These are phyloP conservation scores for Seira musarum DNA, from an alignment of 2,888 invertebrate species.

Conservation along the genomic window DNA sequence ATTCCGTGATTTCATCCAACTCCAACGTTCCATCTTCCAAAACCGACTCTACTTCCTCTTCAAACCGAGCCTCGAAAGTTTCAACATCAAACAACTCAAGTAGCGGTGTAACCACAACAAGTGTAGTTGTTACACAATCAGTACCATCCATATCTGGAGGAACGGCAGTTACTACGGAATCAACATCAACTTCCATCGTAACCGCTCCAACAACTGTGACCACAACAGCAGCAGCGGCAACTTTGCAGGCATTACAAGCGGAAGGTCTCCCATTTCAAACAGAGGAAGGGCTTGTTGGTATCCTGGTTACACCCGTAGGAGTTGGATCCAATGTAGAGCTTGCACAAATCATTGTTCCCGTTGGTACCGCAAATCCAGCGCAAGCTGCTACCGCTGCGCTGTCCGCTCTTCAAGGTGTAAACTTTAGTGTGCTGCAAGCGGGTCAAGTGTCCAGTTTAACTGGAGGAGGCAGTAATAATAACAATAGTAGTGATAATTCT, in stretches of 20 bases:
- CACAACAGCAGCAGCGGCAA: slow-evolving; percentile 28
- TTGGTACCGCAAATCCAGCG: slow-evolving; percentile 46
- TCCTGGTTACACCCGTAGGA: slow-evolving; percentile 63
- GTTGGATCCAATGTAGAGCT: slow-evolving; percentile 57
- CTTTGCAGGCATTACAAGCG: slow-evolving; percentile 44
- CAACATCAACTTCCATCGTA: slow-evolving; percentile 28
- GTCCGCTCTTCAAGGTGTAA: slow-evolving; percentile 42
- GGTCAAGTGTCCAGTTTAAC: slow-evolving; percentile 38
- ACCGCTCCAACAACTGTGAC: slow-evolving; percentile 38
- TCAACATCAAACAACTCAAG: not conserved
- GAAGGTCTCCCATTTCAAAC: slow-evolving; percentile 44
- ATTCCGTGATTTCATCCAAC: slow-evolving; percentile 43
- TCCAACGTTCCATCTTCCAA: slow-evolving; percentile 25
- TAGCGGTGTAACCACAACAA: not conserved
- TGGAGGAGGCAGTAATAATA: slow-evolving; percentile 38
- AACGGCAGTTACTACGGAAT: slow-evolving; percentile 18
- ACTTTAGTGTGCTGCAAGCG: slow-evolving; percentile 44
- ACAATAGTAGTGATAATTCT: no score
- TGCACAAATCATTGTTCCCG: slow-evolving; percentile 60
- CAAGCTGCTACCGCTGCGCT: slow-evolving; percentile 26
- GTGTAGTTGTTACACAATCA: slow-evolving; percentile 42
- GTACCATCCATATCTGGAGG: slow-evolving; percentile 28
- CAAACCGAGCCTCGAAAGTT: not conserved
- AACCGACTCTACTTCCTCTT: slow-evolving; percentile 11
- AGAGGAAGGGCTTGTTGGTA: slow-evolving; percentile 64